A percentile compares a stretch with the other conserved stretches of the same genome.
These are phyloP conservation scores for Stichodactyla helianthus DNA, from an alignment of 64 coral and sea anemone genomes.

Conservation along the genomic window DNA sequence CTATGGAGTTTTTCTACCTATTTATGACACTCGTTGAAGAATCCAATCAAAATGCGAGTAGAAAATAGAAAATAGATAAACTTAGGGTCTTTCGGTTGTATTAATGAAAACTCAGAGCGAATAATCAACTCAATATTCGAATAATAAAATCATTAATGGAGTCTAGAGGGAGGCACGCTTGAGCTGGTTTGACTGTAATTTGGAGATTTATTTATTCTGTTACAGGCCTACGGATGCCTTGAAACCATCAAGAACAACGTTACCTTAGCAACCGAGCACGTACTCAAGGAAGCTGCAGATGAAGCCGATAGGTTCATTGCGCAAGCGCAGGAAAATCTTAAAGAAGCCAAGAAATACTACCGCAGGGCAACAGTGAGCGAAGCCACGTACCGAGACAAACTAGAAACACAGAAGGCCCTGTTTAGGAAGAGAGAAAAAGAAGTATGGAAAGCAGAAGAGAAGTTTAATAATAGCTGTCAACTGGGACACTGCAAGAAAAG, in stretches of 20 bases:
- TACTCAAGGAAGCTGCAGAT: slow-evolving; percentile 47
- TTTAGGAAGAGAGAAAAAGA: slow-evolving; percentile 75
- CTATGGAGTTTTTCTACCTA: no score
- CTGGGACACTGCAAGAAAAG: slow-evolving; percentile 67
- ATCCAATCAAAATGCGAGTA: no score
- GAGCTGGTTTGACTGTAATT: not conserved
- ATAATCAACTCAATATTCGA: no score
- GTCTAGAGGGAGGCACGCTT: no score
- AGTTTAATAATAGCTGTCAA: slow-evolving; percentile 77
- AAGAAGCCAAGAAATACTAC: slow-evolving; percentile 84
- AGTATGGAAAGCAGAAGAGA: slow-evolving; percentile 73
- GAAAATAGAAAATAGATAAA: no score
- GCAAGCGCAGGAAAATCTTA: slow-evolving; percentile 72
- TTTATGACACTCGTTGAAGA: no score
- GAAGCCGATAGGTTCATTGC: slow-evolving; percentile 85
- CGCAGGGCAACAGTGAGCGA: slow-evolving; percentile 65
- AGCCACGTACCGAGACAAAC: slow-evolving; percentile 49
- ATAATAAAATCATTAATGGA: no score
- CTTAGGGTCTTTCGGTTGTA: no score
- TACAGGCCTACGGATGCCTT: slow-evolving; percentile 87
- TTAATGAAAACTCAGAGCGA: no score
- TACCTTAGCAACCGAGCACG: slow-evolving; percentile 30
- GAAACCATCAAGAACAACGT: slow-evolving; percentile 65
- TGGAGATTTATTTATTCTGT: not conserved
- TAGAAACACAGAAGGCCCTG: slow-evolving; percentile 45